Conservation (phyloP, 2,888 invertebrate genomes). For the Callinectes sapidus region DNA sequence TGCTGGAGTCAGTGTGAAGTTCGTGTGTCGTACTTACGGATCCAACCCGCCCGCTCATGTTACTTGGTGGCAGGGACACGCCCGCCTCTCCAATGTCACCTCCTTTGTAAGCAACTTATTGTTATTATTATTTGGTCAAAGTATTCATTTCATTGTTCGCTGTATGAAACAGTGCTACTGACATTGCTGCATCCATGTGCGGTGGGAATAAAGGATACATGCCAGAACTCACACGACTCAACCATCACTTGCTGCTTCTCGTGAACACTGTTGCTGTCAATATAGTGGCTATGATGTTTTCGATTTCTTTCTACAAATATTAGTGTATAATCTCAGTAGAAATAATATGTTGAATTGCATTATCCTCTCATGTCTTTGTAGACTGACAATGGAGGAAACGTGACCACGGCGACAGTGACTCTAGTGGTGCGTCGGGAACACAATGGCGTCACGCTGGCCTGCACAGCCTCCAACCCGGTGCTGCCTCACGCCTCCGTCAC, state of each 20-base stretch:
- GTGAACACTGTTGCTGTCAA: too few relatives aligned
- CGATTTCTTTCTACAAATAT: too few relatives aligned
- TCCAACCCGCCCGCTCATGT: slow-evolving; percentile 74
- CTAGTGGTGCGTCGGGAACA: slow-evolving; percentile 41
- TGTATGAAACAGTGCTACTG: neutral
- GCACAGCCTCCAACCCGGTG: slow-evolving; percentile 60
- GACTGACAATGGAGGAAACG: slow-evolving; percentile 54
- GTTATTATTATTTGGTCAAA: neutral
- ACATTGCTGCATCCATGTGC: too few relatives aligned
- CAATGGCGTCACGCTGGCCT: slow-evolving; percentile 57
- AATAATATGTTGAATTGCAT: too few relatives aligned
- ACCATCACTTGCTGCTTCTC: too few relatives aligned
- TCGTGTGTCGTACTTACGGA: slow-evolving; percentile 73
- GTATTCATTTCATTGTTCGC: too few relatives aligned
- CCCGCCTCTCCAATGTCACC: slow-evolving; percentile 69
- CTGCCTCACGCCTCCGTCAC: slow-evolving; percentile 46
- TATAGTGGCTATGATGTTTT: too few relatives aligned
- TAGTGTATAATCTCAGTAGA: too few relatives aligned
- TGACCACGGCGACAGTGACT: slow-evolving; percentile 53
- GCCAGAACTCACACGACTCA: too few relatives aligned
- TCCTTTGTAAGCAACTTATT: slow-evolving; percentile 49
- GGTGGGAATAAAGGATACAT: too few relatives aligned
- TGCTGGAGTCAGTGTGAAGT: slow-evolving; percentile 70
- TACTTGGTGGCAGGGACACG: slow-evolving; percentile 74
- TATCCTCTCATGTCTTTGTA: neutral